These are phyloP conservation scores for Folsomia manolachei DNA, from an alignment of 2,888 invertebrate genomes.

Conservation along the genomic window DNA sequence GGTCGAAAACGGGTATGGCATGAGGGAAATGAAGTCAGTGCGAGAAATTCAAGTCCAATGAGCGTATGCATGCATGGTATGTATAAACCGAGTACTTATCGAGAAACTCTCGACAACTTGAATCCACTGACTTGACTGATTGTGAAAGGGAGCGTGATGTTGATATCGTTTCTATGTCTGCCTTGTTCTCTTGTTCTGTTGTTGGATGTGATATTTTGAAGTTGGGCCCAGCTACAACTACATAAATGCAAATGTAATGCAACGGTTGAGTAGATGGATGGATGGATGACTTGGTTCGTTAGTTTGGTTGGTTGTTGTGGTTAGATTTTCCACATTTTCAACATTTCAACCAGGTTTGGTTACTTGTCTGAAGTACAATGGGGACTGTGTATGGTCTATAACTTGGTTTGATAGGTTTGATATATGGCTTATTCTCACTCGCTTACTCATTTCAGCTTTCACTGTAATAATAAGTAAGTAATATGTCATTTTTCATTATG, in stretches of 20 bases:
- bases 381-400: too few relatives aligned
- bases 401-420: too few relatives aligned
- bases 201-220: conserved; percentile 3
- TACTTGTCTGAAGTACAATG: background rate
- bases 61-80: conserved; percentile 23
- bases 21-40: background rate
- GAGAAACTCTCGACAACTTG: conserved; percentile 1
- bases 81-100: conserved; percentile 15
- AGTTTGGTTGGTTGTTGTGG: background rate
- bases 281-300: conserved; percentile 3
- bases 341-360: background rate
- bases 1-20: background rate
- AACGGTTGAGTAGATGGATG: too few relatives aligned
- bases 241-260: too few relatives aligned
- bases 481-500: conserved; percentile 10
- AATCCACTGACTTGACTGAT: background rate
- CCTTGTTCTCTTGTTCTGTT: background rate
- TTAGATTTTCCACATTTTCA: conserved; percentile 3
- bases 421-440: too few relatives aligned
- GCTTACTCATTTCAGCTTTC: too few relatives aligned
- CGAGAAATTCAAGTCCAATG: background rate
- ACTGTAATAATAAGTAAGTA: background rate
- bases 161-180: conserved; percentile 6
- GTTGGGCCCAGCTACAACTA: background rate
- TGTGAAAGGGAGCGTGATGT: conserved; percentile 8